Evolutionary conservation across 2,113 vertebrate species (phyloP).

Genomic region (Strigops habroptila): DNA sequence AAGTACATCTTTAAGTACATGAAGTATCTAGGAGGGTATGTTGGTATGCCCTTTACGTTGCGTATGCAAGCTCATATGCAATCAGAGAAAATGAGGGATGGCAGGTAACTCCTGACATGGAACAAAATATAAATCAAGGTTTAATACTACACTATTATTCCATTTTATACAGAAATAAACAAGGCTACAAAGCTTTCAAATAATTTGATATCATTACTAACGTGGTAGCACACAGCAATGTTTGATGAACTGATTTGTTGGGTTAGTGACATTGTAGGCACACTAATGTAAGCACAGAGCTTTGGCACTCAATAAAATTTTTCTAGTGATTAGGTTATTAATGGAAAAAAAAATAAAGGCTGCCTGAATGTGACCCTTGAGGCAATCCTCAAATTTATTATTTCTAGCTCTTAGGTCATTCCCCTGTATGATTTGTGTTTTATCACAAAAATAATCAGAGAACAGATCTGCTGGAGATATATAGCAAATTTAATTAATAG

Average conservation of each 20-base stretch:
- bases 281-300: not conserved
- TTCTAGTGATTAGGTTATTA: conserved; percentile 16
- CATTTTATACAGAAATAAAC: not conserved
- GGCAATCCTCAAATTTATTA: conserved; percentile 8
- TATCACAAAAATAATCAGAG: conserved; percentile 18
- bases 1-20: not conserved
- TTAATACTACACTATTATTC: not conserved
- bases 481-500: not conserved
- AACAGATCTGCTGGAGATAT: not conserved
- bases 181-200: not conserved
- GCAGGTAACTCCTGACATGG: not conserved
- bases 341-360: conserved; percentile 11
- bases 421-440: not conserved
- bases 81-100: not conserved
- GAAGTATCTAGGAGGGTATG: not conserved
- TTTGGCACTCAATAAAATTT: not conserved
- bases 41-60: not conserved
- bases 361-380: not conserved
- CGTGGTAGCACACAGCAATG: not conserved
- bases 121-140: not conserved
- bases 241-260: conserved; percentile 9
- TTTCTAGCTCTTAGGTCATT: not conserved
- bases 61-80: not conserved
- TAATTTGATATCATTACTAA: not conserved
- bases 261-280: not conserved